Evolutionary conservation across 2,797 vertebrate species (phyloP).

Genomic region (Apodemus agrarius): DNA sequence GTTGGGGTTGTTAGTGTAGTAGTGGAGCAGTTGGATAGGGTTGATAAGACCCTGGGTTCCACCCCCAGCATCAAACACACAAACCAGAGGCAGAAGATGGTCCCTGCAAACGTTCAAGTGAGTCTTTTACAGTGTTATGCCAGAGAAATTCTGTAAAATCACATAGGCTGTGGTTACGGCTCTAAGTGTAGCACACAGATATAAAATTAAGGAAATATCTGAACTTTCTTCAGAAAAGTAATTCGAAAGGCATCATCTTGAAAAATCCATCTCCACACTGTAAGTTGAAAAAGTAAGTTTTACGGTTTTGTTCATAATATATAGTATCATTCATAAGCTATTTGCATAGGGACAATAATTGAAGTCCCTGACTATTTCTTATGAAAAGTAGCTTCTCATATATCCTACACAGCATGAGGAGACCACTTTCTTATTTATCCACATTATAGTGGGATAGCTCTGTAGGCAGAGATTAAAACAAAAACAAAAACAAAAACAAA

Average conservation of each 20-base stretch:
- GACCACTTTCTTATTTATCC: neutral
- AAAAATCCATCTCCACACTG: neutral
- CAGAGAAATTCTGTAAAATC: slow-evolving; percentile 5
- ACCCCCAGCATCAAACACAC: neutral
- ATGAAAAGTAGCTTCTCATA: neutral
- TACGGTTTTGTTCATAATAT: slow-evolving; percentile 38
- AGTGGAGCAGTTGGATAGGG: neutral
- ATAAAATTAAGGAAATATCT: neutral
- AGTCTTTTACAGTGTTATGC: neutral
- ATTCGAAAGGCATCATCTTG: slow-evolving; percentile 27
- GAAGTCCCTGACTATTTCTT: neutral
- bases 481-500: no score
- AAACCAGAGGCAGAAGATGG: neutral
- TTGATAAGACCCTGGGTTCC: neutral
- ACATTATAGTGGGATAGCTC: neutral
- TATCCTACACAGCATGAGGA: neutral
- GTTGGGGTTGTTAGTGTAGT: neutral
- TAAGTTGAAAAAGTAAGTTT: slow-evolving; percentile 21
- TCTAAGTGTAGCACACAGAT: neutral
- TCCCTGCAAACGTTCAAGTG: neutral
- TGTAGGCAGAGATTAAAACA: neutral
- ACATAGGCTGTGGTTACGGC: neutral
- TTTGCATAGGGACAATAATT: neutral
- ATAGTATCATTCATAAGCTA: neutral
- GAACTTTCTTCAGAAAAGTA: neutral